Evolutionary conservation across 2,888 invertebrate genomes (phyloP), one percentile per base, ranked within the genome.

Genomic region (Aleiodes testaceus): DNA sequence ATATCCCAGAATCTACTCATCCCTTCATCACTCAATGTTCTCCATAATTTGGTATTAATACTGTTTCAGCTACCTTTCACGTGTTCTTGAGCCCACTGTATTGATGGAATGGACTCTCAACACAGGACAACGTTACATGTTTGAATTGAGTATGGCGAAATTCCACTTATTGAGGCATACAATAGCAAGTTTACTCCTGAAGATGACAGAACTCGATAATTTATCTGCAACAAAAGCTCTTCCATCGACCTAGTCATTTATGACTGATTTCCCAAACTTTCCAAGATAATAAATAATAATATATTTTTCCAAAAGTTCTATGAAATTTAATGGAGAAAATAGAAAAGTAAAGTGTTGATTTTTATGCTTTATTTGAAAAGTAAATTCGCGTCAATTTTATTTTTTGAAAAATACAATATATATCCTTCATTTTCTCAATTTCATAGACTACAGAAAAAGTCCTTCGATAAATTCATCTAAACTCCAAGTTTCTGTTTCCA

Each of bases 141-240:
- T 90, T 74, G 89, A 90, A 81, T 79, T 90, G 65, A 88, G 90
- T 20, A 79, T 90, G 22, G 77, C 88, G 1, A 89, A 88, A 82
- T 90, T 90, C 76, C 90, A 90, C 80, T 87, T 88, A 59, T 75
- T 90, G 53, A 87, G 90, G 9, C 89, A 89, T 74, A 88, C 88
- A 45, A 82, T 90, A 49, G 90, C 90, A 3, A 81, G 88, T 68
- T 78, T 90, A 55, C 82, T 90, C 1, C 88, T 88, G 68, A 89
- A 90, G 79, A 86, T 90, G 79, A 88, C 89, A 72, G 79, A 84
- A 1, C 76, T 90, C 70, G 89, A 90, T 77, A 88, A 87, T 74
- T 87, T 87, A 3, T 85, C 87, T 55, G 81, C 85, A 14, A 83
- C 89, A 75, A 89, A 89, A 79, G 88, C 73, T 76, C 77, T 81